Evolutionary conservation across 2,113 vertebrate species (phyloP), one percentile per base, ranked within the genome.

Genomic region (Xiphias gladius): DNA sequence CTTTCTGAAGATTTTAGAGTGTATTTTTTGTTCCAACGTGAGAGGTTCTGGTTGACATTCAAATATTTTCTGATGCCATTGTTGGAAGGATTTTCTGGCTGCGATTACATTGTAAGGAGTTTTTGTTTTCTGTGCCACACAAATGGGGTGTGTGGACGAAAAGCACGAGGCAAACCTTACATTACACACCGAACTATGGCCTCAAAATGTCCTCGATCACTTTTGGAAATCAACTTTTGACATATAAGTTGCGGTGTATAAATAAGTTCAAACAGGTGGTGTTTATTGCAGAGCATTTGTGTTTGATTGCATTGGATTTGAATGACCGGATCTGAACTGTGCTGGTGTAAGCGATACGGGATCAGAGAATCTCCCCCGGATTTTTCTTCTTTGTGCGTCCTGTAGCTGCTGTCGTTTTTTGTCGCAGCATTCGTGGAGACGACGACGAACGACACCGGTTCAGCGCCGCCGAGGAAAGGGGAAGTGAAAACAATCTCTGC

Each of bases 401-500:
- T 11, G 54, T 4, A 80, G 90, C 41, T 52, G 46, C 24, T 0
- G 7, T 4, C 8, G 5, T n/a, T 79, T 1, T 1, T 0, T 0
- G 6, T 70, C 37, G 2, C 11, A 0, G 0, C 64, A 1, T 2
- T 43, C 2, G 0, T 16, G 67, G 63, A 1, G 77, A 76, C 13
- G 28, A 55, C 2, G 73, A 58, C 0, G 50, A 3, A n/a, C n/a
- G n/a, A 19, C 16, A 2, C 2, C 0, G 2, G 20, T 7, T 13
- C 32, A 19, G 16, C 17, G 0, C 0, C 2, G 30, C 12, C 0
- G 35, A 37, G 1, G 73, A 79, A 2, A n/a, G 17, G n/a, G 19
- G 58, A 74, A 52, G 61, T 24, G 74, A 62, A 35, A 48, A 78
- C 37, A 4, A 2, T 46, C 54, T 71, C 68, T 28, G 32, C 62